Evolutionary conservation across 1,140 invertebrate species (phyloP).

Genomic region (Homalodisca vitripennis): DNA sequence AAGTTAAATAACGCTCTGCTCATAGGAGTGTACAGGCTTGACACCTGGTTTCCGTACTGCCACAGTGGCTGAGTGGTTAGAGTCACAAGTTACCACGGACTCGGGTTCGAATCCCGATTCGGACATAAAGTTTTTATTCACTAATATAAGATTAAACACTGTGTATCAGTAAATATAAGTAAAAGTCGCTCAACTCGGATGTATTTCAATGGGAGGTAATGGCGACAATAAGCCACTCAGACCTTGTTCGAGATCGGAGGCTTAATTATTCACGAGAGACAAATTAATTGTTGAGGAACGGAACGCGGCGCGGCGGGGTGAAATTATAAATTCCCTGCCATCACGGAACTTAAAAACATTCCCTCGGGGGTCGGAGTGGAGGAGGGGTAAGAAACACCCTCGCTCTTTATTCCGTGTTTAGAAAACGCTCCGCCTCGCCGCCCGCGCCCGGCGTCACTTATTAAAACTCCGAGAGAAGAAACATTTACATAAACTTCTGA

Average conservation of each 20-base stretch:
- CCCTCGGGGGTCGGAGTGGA: background rate
- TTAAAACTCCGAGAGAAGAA: constrained; percentile 18
- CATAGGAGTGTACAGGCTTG: no score
- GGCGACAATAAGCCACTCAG: constrained; percentile 2
- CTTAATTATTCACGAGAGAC: background rate
- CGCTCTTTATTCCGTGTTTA: constrained; percentile 8
- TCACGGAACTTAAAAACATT: background rate
- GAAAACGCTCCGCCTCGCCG: background rate
- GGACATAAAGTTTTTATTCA: no score
- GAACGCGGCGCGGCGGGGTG: background rate
- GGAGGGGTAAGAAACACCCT: background rate
- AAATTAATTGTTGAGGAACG: background rate
- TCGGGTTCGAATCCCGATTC: no score
- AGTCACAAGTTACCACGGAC: no score
- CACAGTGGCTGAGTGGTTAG: no score
- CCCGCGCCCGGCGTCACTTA: background rate
- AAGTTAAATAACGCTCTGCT: no score
- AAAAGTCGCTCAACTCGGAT: no score
- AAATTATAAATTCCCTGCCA: constrained; percentile 7
- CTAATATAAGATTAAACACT: no score
- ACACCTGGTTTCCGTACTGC: no score
- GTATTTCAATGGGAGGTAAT: no score
- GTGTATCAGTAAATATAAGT: no score
- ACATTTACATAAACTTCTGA: constrained; percentile 19
- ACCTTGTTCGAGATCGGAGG: background rate